A percentile compares a stretch with the other conserved stretches of the same genome.
Evolutionary conservation across 2,888 invertebrate species (phyloP).

Genomic region (Drosophila tanythrix): DNA sequence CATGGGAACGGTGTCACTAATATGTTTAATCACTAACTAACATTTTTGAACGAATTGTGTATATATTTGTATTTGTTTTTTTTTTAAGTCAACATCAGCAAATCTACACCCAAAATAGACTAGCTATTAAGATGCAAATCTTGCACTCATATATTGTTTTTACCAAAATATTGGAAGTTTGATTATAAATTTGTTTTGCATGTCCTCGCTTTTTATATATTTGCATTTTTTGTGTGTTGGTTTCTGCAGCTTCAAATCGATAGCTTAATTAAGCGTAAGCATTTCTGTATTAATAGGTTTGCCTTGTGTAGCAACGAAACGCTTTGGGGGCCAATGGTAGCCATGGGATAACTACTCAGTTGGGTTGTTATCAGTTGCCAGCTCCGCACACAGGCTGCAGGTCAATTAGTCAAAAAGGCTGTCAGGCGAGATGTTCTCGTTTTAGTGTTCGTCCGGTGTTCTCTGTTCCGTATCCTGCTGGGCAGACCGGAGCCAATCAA

Average conservation of each 20-base stretch:
- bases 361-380: constrained; percentile 46
- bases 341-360: constrained; percentile 31
- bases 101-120: neutral
- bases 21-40: too few species aligned
- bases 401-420: constrained; percentile 77
- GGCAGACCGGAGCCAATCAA: constrained; percentile 47
- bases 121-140: neutral
- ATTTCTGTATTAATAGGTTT: constrained; percentile 75
- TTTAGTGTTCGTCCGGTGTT: constrained; percentile 15
- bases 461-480: constrained; percentile 43
- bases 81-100: neutral
- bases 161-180: constrained; percentile 14
- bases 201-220: constrained; percentile 14
- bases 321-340: constrained; percentile 36
- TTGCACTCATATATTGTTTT: neutral
- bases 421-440: constrained; percentile 36
- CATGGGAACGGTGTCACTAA: too few species aligned
- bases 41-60: too few species aligned
- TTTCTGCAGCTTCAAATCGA: constrained; percentile 65
- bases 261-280: constrained; percentile 79
- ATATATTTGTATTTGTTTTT: too few species aligned
- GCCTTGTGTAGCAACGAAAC: constrained; percentile 57
- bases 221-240: constrained; percentile 27
- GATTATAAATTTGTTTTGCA: constrained; percentile 16
- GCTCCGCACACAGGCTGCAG: constrained; percentile 46